phyloP scores from a whole-genome alignment of 1,140 invertebrate species.

The Drosophila miranda region DNA sequence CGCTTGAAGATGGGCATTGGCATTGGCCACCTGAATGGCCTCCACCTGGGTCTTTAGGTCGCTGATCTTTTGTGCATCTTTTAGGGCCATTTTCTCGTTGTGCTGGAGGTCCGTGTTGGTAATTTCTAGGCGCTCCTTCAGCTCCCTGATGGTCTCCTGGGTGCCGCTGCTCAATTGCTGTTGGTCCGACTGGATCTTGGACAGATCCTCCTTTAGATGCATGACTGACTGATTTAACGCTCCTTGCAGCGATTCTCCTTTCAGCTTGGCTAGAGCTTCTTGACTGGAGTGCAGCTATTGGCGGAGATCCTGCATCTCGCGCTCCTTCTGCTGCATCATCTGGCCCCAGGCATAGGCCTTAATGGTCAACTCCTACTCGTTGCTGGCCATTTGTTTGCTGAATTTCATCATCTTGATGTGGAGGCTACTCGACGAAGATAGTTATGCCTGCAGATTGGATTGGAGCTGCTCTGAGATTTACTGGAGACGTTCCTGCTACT shows the following conservation, averaged over 20 bases:
- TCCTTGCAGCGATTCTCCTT: conserved; percentile 28
- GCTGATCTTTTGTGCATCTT: conserved; percentile 69
- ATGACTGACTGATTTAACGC: conserved; percentile 27
- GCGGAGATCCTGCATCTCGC: conserved; percentile 49
- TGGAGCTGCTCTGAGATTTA: conserved; percentile 49
- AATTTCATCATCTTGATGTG: conserved; percentile 54
- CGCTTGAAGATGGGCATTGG: conserved; percentile 73
- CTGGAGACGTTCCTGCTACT: conserved; percentile 58
- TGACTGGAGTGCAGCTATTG: conserved; percentile 52
- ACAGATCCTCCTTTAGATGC: conserved; percentile 50
- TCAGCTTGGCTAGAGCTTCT: conserved; percentile 35
- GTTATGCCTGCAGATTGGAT: conserved; percentile 44
- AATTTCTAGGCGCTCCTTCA: conserved; percentile 61
- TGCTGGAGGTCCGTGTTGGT: conserved; percentile 56
- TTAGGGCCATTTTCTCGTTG: conserved; percentile 56
- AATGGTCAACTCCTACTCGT: conserved; percentile 48
- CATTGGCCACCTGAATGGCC: conserved; percentile 67
- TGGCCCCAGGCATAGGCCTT: conserved; percentile 52
- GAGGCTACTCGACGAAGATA: conserved; percentile 33
- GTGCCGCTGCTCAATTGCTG: conserved; percentile 42
- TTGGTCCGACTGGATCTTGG: conserved; percentile 42
- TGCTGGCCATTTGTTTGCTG: conserved; percentile 49
- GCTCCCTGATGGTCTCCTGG: conserved; percentile 47
- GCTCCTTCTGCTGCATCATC: conserved; percentile 50
- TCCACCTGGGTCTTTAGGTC: conserved; percentile 59